Percentiles rank a stretch among this genome's conserved stretches.
phyloP scores from a whole-genome alignment of 2,797 vertebrate species.

The Kryptolebias ocellatus region DNA sequence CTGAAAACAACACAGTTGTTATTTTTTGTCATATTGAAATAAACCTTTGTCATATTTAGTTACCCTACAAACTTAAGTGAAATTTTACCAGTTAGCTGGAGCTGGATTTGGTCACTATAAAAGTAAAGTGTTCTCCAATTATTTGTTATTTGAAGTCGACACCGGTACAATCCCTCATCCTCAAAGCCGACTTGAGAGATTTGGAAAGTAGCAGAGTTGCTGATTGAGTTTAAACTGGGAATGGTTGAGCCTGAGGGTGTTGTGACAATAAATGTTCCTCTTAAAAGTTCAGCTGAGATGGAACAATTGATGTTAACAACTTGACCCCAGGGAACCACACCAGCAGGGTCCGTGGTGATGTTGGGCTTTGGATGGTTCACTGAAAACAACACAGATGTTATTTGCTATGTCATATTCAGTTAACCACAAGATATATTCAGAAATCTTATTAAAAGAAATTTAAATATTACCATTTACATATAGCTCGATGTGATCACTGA shows the following conservation, averaged over 20 bases:
- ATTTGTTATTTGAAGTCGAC: background rate
- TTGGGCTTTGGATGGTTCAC: too few species aligned
- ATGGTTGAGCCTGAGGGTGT: background rate
- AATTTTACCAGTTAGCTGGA: background rate
- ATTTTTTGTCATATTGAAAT: background rate
- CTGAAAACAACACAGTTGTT: background rate
- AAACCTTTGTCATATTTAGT: background rate
- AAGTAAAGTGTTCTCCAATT: background rate
- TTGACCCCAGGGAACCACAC: too few species aligned
- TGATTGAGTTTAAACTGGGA: background rate
- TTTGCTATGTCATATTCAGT: too few species aligned
- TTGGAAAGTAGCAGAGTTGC: background rate
- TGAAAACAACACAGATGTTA: too few species aligned
- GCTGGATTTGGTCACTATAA: background rate
- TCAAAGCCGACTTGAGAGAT: slow-evolving; percentile 1
- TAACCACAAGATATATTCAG: too few species aligned
- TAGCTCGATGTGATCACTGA: too few species aligned
- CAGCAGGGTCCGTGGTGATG: too few species aligned
- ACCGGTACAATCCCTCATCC: background rate
- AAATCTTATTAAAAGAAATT: background rate
- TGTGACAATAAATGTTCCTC: background rate
- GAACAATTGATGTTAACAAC: too few species aligned
- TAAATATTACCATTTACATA: background rate
- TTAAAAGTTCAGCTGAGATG: too few species aligned
- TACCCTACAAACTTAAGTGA: background rate